Percentiles rank a stretch among this genome's conserved stretches.
Conservation (phyloP, 2,797 vertebrate species). For the Lagocephalus sceleratus region DNA sequence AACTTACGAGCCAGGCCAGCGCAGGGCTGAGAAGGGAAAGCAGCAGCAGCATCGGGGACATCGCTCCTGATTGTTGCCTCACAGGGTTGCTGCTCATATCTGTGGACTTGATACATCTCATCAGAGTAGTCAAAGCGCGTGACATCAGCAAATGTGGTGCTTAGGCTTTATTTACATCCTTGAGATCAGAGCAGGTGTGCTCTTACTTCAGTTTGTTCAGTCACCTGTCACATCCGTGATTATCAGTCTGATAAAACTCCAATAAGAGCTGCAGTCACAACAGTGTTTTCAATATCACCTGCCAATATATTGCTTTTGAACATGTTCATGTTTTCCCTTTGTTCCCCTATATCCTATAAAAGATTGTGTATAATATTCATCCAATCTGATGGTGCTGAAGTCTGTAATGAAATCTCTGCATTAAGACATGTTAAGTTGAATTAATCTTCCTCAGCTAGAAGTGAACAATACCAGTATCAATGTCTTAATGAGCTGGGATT, state of each 20-base stretch:
- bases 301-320: too few relatives aligned
- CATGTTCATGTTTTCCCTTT: too few relatives aligned
- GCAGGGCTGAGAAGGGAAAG: slow-evolving; percentile 3
- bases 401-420: too few relatives aligned
- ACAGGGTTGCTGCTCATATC: neutral
- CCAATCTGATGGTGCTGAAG: too few relatives aligned
- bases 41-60: slow-evolving; percentile 7
- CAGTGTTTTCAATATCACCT: too few relatives aligned
- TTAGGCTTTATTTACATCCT: slow-evolving; percentile 9
- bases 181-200: slow-evolving; percentile 30
- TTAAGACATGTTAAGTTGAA: neutral
- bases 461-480: too few relatives aligned
- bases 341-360: too few relatives aligned
- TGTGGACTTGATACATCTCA: slow-evolving; percentile 1
- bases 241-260: neutral
- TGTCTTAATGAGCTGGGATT: too few relatives aligned
- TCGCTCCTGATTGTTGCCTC: slow-evolving; percentile 8
- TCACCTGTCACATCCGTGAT: too few relatives aligned
- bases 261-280: neutral
- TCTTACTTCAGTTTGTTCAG: neutral
- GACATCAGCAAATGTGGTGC: neutral
- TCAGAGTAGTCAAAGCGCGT: slow-evolving; percentile 1
- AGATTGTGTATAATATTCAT: too few relatives aligned
- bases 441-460: neutral
- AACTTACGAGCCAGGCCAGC: slow-evolving; percentile 16